Evolutionary conservation across 2,113 vertebrate genomes (phyloP), one percentile per base, ranked within the genome.

Genomic region (Odontophorus gujanensis): DNA sequence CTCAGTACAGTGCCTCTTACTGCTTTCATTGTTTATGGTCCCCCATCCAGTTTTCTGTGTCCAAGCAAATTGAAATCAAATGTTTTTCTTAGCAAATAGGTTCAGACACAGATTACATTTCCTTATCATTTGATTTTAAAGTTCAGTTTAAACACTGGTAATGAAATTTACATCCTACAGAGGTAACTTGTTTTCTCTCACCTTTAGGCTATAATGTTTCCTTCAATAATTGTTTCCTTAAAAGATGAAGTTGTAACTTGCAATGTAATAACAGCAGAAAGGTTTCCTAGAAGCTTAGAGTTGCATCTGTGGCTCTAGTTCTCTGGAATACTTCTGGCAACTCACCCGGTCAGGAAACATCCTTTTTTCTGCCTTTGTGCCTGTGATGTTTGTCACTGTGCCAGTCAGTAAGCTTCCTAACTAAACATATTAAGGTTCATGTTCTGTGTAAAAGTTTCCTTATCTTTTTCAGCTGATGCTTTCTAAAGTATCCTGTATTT

Each of bases 81-180:
- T 43, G 9, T 84, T 79, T 89, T 93, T 48, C n/a, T 75, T 90
- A 74, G 73, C 79, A 88, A 87, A 71, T 83, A 91, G 90, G 81
- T 58, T 18, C 73, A 91, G 73, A 67, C 26, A 62, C 32, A 66
- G 34, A 67, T 94, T 85, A 2, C 59, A 55, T 67, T 91, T 71
- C 13, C 40, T 61, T 81, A 85, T 55, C 2, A 36, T 84, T 89
- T 94, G 85, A 71, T 92, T 79, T 90, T 9, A 24, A 30, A 68
- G 16, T 80, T 87, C 47, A 42, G 32, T 55, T 82, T 59, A 53
- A 91, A 90, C 11, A 85, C 66, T 69, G 22, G n/a, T 85, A 80
- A 87, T 77, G 16, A 55, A 47, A 82, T 62, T 59, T 74, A 20
- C 20, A 28, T 85, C 32, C 53, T 69, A 79, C 61, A 50, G 58